Evolutionary conservation across 2,113 vertebrate species (phyloP).

Genomic region (Gracilinanus agilis): DNA sequence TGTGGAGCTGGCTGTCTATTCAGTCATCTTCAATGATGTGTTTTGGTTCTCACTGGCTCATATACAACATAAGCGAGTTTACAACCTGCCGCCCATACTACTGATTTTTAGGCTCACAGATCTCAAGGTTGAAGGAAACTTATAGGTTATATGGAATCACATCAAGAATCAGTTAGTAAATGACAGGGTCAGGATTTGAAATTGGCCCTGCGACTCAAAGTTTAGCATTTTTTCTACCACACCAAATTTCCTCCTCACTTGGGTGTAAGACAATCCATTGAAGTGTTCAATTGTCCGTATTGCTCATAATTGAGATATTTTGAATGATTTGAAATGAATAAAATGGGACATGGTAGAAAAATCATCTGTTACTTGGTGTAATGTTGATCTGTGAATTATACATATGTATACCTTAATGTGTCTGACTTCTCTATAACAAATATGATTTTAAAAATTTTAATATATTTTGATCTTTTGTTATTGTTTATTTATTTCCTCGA

Average conservation of each 20-base stretch:
- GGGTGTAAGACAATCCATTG: conserved; percentile 51
- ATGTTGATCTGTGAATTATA: conserved; percentile 49
- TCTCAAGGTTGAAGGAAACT: neutral
- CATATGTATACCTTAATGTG: conserved; percentile 30
- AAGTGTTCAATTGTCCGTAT: conserved; percentile 68
- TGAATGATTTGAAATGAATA: conserved; percentile 64
- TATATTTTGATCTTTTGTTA: conserved; percentile 49
- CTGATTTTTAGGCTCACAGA: too few relatives aligned
- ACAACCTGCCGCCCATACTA: too few relatives aligned
- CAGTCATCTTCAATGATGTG: too few relatives aligned
- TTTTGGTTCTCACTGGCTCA: too few relatives aligned
- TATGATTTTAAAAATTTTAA: conserved; percentile 57
- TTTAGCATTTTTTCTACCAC: neutral
- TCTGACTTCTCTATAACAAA: conserved; percentile 67
- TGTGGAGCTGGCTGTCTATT: neutral
- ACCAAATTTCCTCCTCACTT: conserved; percentile 27
- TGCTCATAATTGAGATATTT: conserved; percentile 63
- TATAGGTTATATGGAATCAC: conserved; percentile 14
- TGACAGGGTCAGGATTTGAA: neutral
- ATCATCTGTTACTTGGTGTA: conserved; percentile 65
- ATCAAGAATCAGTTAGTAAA: neutral
- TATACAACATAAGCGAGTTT: too few relatives aligned
- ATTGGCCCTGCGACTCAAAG: neutral
- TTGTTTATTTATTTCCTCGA: conserved; percentile 54
- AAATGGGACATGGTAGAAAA: conserved; percentile 64